phyloP scores from a whole-genome alignment of 2,113 vertebrate genomes.

The Phalacrocorax brasilianus region DNA sequence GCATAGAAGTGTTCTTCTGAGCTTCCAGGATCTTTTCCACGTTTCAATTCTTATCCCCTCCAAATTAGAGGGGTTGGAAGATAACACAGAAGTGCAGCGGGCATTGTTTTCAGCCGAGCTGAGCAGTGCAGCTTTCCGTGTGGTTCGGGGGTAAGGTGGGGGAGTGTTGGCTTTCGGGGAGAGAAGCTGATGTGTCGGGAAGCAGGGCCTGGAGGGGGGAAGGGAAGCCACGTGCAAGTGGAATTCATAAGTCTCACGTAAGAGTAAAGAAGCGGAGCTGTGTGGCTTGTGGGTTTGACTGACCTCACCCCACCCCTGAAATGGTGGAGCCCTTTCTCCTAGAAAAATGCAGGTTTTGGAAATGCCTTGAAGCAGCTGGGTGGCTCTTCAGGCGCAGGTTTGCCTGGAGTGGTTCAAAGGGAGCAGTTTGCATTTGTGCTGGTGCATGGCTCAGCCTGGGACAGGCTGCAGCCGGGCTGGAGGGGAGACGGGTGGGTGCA shows the following conservation, averaged over 20 bases:
- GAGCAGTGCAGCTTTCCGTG: neutral
- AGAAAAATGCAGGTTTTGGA: neutral
- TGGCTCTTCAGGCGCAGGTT: neutral
- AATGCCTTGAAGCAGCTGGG: neutral
- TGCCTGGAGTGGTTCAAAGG: rapidly evolving
- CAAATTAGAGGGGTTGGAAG: neutral
- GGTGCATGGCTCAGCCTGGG: rapidly evolving
- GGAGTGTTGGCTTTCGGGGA: neutral
- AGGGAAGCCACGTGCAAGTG: neutral
- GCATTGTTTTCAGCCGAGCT: rapidly evolving
- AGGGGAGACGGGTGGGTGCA: neutral
- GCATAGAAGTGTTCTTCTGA: neutral
- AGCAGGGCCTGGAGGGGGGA: neutral
- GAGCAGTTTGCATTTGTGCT: neutral
- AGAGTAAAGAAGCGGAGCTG: neutral
- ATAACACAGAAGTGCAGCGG: neutral
- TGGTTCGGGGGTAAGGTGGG: rapidly evolving
- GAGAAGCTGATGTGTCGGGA: neutral
- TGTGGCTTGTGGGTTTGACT: neutral
- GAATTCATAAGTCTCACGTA: too few species aligned
- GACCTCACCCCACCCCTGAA: neutral
- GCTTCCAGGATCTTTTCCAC: neutral
- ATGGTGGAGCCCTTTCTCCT: neutral
- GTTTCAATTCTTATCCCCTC: neutral
- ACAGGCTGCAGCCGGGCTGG: neutral